These are phyloP conservation scores for Psittacus erithacus DNA, from an alignment of 2,113 vertebrate species.

Conservation along the genomic window DNA sequence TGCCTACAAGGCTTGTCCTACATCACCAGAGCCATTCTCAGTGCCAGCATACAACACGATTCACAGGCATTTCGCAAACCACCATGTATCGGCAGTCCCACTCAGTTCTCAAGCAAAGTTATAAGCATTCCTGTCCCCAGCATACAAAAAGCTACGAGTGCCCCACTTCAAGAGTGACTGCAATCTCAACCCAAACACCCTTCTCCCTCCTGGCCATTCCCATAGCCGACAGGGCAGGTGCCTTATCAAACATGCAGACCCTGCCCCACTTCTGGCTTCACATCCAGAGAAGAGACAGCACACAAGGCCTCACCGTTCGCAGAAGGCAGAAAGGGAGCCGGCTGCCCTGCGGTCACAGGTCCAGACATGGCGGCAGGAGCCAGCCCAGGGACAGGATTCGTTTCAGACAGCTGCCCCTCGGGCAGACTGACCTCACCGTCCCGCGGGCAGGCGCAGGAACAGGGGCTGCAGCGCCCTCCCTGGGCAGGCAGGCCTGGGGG, in stretches of 20 bases:
- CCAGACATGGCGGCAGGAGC: background rate
- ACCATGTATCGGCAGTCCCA: fast-evolving
- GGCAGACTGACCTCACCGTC: fast-evolving
- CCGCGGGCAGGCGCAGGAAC: no score
- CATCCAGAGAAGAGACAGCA: no score
- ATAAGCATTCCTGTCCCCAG: background rate
- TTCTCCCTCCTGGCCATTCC: background rate
- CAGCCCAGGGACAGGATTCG: background rate
- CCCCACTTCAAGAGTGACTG: background rate
- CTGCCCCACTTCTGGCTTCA: background rate
- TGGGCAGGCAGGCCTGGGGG: background rate
- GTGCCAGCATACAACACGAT: background rate
- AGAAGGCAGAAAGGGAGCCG: background rate
- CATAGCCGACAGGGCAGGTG: fast-evolving
- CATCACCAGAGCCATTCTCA: background rate
- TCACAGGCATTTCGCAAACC: background rate
- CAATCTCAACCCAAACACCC: background rate
- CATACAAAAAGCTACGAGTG: background rate
- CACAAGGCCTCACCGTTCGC: background rate
- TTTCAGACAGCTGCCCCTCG: background rate
- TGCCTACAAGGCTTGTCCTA: fast-evolving
- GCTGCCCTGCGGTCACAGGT: fast-evolving
- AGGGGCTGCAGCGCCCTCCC: background rate
- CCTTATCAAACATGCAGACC: background rate
- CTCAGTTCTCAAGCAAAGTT: background rate